Base-by-base conservation (phyloP, 2,888 invertebrate species). In the Auanema sp. region DNA sequence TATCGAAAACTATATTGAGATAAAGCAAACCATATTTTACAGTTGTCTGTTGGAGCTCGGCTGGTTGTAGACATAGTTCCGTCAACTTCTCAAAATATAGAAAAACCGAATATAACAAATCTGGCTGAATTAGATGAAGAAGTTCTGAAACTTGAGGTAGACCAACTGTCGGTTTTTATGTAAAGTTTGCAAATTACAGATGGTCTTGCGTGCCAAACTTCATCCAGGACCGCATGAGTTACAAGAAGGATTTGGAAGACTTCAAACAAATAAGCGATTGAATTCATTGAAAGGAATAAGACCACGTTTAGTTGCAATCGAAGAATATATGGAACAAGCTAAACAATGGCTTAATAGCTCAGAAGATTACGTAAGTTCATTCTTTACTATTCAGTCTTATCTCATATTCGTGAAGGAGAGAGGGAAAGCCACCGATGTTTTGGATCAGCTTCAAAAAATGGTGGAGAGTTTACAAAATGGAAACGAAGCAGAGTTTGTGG, bases 31-130 rank as follows among this genome's bases (percentile, higher is more conserved):
- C 41, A 2, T 52, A 42, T 18, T 49, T 63, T 68, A 44, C 65
- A 71, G 71, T 66, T 61, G 21, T 61, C 66, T 55, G 58, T 70
- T 47, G 72, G 71, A 42, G 69, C 60, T 11, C 68, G 76, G 0
- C 68, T 76, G 33, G 75, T 76, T 41, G 76, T 76, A 21, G 75
- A 76, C 10, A 65, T 76, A 16, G 68, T 71, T 16, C 75, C 76
- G 2, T 70, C 72, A n/a, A 76, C 76, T 33, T 75, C 75, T 5
- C 52, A 52, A 24, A 18, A 50, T 16, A 56, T 59, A 55, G 44
- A 14, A 12, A 42, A 66, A 8, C 40, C 56, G 16, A 62, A 64
- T 33, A 65, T 72, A 53, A 52, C 67, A 33, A 57, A 61, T 43
- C 66, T 68, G 42, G 53, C 47, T 33, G 69, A 68, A 60, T 64